phyloP scores from a whole-genome alignment of 2,797 vertebrate genomes.

The Spinibarbus caldwelli region DNA sequence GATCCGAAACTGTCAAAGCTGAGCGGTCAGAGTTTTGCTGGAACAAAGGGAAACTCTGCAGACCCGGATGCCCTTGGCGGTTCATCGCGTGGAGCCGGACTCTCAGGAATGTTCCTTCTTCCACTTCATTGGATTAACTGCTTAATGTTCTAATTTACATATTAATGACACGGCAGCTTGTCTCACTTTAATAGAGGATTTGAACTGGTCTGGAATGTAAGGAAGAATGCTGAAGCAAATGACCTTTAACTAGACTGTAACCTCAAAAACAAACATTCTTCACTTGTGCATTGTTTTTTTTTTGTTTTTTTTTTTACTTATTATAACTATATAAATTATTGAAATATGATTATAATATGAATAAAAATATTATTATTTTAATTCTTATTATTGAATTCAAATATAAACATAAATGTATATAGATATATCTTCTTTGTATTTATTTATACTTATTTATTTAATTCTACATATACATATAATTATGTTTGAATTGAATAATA shows the following conservation, averaged over 20 bases:
- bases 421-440: not conserved
- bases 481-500: too few relatives aligned
- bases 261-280: slow-evolving; percentile 7
- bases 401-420: not conserved
- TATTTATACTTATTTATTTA: not conserved
- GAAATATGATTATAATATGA: not conserved
- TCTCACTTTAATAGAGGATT: slow-evolving; percentile 25
- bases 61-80: not conserved
- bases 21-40: not conserved
- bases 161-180: slow-evolving; percentile 52
- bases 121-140: slow-evolving; percentile 48
- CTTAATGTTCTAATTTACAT: slow-evolving; percentile 59
- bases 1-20: not conserved
- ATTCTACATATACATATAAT: not conserved
- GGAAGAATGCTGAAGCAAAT: not conserved
- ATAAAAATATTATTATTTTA: not conserved
- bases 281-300: not conserved
- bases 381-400: not conserved
- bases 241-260: slow-evolving; percentile 11
- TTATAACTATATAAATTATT: not conserved
- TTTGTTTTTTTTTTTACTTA: not conserved
- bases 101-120: slow-evolving; percentile 39
- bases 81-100: not conserved
- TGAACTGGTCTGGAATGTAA: not conserved
- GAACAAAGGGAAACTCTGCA: not conserved